phyloP scores from a whole-genome alignment of 2,888 invertebrate species.

The Trichogramma evanescens region DNA sequence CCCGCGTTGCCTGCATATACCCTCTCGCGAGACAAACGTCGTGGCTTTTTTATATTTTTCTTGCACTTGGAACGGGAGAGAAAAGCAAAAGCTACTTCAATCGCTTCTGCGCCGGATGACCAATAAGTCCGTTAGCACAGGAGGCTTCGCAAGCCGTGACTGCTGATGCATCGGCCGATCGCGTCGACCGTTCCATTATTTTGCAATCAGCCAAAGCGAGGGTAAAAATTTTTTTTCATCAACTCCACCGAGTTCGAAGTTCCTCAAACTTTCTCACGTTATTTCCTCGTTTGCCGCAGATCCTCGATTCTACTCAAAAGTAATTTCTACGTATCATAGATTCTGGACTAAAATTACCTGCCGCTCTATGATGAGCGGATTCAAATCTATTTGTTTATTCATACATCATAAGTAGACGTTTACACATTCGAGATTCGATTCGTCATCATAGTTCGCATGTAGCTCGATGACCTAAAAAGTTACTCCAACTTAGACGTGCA shows the following conservation, averaged over 20 bases:
- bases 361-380: no score
- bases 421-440: no score
- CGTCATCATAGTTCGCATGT: no score
- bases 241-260: slow-evolving; percentile 11
- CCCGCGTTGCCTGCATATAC: slow-evolving; percentile 26
- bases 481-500: no score
- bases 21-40: slow-evolving; percentile 20
- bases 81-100: background rate
- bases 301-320: no score
- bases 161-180: slow-evolving; percentile 38
- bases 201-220: slow-evolving; percentile 38
- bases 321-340: no score
- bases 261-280: slow-evolving; percentile 18
- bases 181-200: slow-evolving; percentile 45
- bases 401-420: no score
- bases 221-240: slow-evolving; percentile 18
- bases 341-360: no score
- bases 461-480: no score
- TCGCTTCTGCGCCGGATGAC: slow-evolving; percentile 20
- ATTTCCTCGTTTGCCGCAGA: slow-evolving; percentile 16
- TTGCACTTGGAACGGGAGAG: background rate
- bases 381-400: no score
- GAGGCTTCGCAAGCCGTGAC: slow-evolving; percentile 22
- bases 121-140: slow-evolving; percentile 42
- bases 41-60: slow-evolving; percentile 6